Conservation (phyloP, 2,888 invertebrate species). For the Scaptomyza caliginosa region DNA sequence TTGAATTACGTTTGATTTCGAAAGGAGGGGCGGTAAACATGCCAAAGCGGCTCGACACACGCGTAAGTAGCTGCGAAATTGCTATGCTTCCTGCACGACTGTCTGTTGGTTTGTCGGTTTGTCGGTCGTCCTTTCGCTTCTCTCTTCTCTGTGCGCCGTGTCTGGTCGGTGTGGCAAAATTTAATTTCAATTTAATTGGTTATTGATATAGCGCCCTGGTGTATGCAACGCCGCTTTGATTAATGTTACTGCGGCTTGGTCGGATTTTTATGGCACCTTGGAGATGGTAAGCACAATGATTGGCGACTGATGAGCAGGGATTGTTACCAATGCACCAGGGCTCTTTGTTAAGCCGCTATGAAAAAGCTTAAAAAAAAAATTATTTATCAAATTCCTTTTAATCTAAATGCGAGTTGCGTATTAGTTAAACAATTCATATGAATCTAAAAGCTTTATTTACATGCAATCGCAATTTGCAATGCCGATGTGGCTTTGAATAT, state of each 20-base stretch:
- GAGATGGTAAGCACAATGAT: conserved; percentile 42
- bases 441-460: conserved; percentile 2
- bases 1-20: conserved; percentile 62
- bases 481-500: conserved; percentile 50
- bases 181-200: conserved; percentile 78
- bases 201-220: conserved; percentile 74
- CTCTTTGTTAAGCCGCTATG: conserved; percentile 38
- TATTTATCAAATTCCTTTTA: not conserved
- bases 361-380: conserved; percentile 8
- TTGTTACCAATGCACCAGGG: conserved; percentile 19
- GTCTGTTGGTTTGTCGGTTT: conserved; percentile 14
- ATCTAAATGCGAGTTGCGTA: not conserved
- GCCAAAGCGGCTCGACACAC: conserved; percentile 61
- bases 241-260: conserved; percentile 73
- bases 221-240: conserved; percentile 74
- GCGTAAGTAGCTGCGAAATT: conserved; percentile 76
- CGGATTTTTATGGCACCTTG: conserved; percentile 75
- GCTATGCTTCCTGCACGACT: conserved; percentile 52
- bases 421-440: not conserved
- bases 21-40: conserved; percentile 1
- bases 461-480: conserved; percentile 36
- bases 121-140: not conserved
- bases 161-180: conserved; percentile 59
- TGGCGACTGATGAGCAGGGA: conserved; percentile 15
- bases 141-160: conserved; percentile 19